Evolutionary conservation across 2,888 invertebrate species (phyloP).

Genomic region (Argyresthia albistria): DNA sequence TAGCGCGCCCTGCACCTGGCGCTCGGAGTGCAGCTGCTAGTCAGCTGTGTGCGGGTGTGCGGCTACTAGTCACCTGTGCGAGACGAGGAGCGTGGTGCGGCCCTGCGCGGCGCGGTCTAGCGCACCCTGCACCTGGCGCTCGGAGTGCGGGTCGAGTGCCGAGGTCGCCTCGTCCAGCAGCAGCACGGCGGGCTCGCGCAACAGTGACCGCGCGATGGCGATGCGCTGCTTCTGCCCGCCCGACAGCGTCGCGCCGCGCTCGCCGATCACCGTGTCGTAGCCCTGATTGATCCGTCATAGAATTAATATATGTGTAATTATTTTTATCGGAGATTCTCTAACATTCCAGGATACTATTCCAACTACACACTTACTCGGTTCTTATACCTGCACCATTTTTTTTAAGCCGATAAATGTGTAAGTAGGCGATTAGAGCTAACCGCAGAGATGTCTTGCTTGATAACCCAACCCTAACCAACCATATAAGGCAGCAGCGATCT

Average conservation of each 20-base stretch:
- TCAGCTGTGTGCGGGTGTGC: too few relatives aligned
- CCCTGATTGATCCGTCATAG: slow-evolving; percentile 58
- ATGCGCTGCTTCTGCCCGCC: slow-evolving; percentile 90
- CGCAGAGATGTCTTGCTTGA: too few relatives aligned
- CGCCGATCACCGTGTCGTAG: slow-evolving; percentile 85
- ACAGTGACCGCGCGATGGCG: slow-evolving; percentile 86
- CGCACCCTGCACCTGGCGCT: slow-evolving; percentile 85
- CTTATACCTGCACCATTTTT: too few relatives aligned
- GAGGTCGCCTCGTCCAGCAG: slow-evolving; percentile 89
- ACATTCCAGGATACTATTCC: too few relatives aligned
- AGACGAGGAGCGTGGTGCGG: slow-evolving; percentile 82
- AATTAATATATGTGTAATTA: too few relatives aligned
- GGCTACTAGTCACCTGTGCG: slow-evolving; percentile 71
- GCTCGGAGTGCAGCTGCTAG: not conserved
- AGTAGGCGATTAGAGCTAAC: too few relatives aligned
- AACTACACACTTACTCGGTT: too few relatives aligned
- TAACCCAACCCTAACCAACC: too few relatives aligned
- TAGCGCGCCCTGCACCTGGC: slow-evolving; percentile 83
- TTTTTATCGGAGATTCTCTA: too few relatives aligned
- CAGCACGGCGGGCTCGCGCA: slow-evolving; percentile 82
- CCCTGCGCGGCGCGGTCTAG: slow-evolving; percentile 80
- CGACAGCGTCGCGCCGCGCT: slow-evolving; percentile 84
- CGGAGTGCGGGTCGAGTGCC: slow-evolving; percentile 85
- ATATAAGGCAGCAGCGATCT: too few relatives aligned
- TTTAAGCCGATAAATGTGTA: too few relatives aligned